These are phyloP conservation scores for Mercenaria mercenaria DNA, from an alignment of 1,140 invertebrate species.

Conservation along the genomic window DNA sequence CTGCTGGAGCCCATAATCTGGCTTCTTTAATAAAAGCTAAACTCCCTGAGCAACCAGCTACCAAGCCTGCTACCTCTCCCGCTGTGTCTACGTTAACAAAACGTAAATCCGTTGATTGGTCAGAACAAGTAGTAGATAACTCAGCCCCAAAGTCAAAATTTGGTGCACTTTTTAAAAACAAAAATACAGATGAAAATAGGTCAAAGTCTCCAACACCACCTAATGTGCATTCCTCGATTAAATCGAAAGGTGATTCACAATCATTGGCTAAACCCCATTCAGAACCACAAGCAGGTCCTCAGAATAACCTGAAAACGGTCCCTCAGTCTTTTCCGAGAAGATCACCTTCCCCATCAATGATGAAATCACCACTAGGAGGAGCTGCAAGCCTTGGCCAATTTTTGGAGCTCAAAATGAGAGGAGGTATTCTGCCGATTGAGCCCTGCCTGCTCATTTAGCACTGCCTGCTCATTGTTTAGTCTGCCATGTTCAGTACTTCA, in stretches of 20 bases:
- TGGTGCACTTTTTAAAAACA: neutral
- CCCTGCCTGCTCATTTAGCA: neutral
- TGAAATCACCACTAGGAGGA: neutral
- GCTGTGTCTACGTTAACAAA: neutral
- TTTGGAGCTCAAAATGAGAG: constrained; percentile 46
- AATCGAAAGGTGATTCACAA: neutral
- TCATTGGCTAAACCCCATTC: neutral
- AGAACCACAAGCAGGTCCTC: neutral
- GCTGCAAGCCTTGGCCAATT: constrained; percentile 25
- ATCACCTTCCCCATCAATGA: neutral
- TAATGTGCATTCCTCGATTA: neutral
- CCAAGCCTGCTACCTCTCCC: neutral
- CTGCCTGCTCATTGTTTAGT: neutral
- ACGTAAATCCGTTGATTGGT: neutral
- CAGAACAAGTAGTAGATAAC: neutral
- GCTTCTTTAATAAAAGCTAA: neutral
- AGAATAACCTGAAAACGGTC: neutral
- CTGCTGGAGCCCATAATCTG: neutral
- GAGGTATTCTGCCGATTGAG: neutral
- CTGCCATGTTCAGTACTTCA: neutral
- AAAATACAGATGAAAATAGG: neutral
- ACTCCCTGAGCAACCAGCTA: neutral
- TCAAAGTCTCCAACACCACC: neutral
- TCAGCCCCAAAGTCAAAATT: neutral
- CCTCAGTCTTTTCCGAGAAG: neutral